A percentile compares a stretch with the other conserved stretches of the same genome.
Evolutionary conservation across 2,888 invertebrate species (phyloP).

Genomic region (Chydorus sphaericus): DNA sequence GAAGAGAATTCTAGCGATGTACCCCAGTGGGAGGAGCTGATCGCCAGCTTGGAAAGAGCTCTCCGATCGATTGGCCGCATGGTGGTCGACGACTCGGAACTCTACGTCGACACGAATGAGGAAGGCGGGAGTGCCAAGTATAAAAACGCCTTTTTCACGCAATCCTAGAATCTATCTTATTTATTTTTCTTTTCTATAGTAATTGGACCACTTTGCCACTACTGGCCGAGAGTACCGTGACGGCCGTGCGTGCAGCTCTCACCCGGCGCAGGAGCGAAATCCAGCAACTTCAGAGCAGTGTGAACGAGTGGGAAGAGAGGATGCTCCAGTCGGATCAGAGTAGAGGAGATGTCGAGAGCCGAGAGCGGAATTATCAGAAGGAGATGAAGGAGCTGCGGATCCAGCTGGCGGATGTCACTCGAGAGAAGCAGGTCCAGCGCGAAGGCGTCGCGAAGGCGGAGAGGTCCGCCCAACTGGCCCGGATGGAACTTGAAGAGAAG

Average conservation of each 20-base stretch:
- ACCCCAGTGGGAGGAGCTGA: constrained; percentile 6
- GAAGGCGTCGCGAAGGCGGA: not conserved
- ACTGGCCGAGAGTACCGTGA: constrained; percentile 4
- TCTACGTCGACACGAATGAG: too few species aligned
- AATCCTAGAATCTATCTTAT: not conserved
- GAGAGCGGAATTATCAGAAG: not conserved
- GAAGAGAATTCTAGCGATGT: constrained; percentile 9
- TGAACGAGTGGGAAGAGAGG: not conserved
- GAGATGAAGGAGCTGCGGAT: not conserved
- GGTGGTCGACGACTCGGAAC: constrained; percentile 7
- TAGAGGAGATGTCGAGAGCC: not conserved
- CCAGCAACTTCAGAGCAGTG: not conserved
- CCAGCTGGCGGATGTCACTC: not conserved
- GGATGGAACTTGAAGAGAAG: not conserved
- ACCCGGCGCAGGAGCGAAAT: constrained; percentile 1
- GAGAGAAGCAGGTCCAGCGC: not conserved
- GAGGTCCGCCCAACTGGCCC: not conserved
- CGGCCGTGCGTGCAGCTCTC: constrained; percentile 6
- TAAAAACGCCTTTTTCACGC: not conserved
- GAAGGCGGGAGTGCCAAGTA: too few species aligned
- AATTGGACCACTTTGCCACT: not conserved
- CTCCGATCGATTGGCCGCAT: constrained; percentile 7
- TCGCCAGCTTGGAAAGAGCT: not conserved
- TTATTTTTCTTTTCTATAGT: not conserved
- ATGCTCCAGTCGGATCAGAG: not conserved